These are phyloP conservation scores for Araneus ventricosus DNA, from an alignment of 1,140 invertebrate genomes.

Conservation along the genomic window DNA sequence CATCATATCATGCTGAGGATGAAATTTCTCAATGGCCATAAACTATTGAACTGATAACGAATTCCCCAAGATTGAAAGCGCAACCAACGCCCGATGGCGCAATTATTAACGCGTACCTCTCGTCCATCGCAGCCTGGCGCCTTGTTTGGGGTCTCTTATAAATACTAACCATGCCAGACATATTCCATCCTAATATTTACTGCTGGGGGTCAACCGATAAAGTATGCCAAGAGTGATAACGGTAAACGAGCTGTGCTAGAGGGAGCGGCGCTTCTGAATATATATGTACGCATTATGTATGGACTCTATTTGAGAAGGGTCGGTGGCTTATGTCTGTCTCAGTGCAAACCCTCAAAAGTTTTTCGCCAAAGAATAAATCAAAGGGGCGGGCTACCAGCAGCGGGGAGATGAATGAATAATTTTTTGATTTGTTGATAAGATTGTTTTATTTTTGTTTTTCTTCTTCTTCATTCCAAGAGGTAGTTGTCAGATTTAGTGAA, in stretches of 20 bases:
- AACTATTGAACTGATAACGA: background rate
- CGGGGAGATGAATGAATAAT: background rate
- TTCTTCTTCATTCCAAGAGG: too few species aligned
- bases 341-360: background rate
- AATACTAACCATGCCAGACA: background rate
- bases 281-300: constrained; percentile 45
- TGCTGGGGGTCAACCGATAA: constrained; percentile 31
- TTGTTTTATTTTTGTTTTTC: background rate
- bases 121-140: background rate
- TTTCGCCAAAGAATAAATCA: background rate
- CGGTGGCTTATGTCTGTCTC: background rate
- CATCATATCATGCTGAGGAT: background rate
- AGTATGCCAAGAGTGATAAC: constrained; percentile 5
- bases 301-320: background rate
- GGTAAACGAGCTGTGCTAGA: background rate
- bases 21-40: background rate
- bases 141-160: constrained; percentile 7
- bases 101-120: background rate
- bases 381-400: background rate
- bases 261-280: constrained; percentile 37
- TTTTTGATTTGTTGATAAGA: background rate
- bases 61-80: background rate
- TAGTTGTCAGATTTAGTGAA: too few species aligned
- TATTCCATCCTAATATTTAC: constrained; percentile 33
- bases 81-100: background rate